Conservation (phyloP, 2,888 invertebrate species). For the Empis stercorea region DNA sequence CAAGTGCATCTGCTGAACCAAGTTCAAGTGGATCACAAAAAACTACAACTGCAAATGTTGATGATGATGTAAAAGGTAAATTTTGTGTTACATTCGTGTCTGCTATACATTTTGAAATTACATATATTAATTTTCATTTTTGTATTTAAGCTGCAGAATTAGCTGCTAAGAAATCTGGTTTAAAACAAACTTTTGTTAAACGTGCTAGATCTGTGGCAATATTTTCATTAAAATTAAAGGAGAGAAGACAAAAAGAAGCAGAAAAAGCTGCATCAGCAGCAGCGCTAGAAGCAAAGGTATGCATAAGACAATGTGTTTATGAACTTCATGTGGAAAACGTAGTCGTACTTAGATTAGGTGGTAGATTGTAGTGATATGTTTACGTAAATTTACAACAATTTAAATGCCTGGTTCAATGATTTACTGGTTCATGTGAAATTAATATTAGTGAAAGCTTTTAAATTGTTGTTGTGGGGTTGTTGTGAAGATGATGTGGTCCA, state of each 20-base stretch:
- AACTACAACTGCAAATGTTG: neutral
- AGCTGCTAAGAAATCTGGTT: conserved; percentile 52
- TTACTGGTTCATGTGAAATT: no score
- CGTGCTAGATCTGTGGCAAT: conserved; percentile 75
- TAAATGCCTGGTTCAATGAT: no score
- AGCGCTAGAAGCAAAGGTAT: conserved; percentile 40
- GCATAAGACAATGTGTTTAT: no score
- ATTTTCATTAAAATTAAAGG: conserved; percentile 68
- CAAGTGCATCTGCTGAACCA: neutral
- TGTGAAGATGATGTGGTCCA: no score
- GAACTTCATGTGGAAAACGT: no score
- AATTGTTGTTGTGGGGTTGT: no score
- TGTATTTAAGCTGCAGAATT: conserved; percentile 40
- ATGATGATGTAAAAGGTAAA: no score
- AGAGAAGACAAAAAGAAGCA: conserved; percentile 65
- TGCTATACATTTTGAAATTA: neutral
- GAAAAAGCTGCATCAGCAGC: conserved; percentile 51
- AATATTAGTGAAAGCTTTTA: no score
- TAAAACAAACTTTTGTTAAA: conserved; percentile 67
- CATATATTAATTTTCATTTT: neutral
- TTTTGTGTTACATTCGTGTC: no score
- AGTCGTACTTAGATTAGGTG: no score
- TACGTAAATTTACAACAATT: no score
- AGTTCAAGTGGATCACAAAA: conserved; percentile 3
- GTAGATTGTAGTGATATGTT: no score